A percentile compares a stretch with the other conserved stretches of the same genome.
Evolutionary conservation across 2,113 vertebrate species (phyloP).

Genomic region (Glaucomys volans): DNA sequence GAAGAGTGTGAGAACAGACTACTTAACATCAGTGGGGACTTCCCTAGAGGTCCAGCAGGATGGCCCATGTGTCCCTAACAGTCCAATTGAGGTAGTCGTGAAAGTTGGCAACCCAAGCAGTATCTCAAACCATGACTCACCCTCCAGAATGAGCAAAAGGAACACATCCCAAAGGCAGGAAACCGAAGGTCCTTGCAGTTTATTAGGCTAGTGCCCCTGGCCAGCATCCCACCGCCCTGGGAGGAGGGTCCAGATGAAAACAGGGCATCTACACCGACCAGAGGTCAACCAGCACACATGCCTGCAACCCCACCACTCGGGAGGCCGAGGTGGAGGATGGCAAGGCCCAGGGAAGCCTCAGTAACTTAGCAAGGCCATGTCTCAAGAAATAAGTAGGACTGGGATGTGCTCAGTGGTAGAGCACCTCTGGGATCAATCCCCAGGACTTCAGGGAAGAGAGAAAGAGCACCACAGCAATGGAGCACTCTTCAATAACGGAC

Average conservation of each 20-base stretch:
- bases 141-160: background rate
- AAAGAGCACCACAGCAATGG: background rate
- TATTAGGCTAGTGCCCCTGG: background rate
- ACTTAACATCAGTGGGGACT: background rate
- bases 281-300: background rate
- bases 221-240: background rate
- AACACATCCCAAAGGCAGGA: background rate
- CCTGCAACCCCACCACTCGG: too few relatives aligned
- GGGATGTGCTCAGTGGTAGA: background rate
- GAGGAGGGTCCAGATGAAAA: background rate
- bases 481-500: background rate
- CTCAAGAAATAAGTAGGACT: background rate
- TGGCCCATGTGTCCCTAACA: rapidly evolving
- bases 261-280: background rate
- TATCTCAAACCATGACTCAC: background rate
- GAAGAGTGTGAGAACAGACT: background rate
- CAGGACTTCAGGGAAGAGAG: background rate
- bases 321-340: background rate
- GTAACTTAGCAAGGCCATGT: background rate
- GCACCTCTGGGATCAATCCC: background rate
- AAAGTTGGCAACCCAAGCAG: background rate
- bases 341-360: background rate
- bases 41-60: background rate
- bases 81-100: background rate
- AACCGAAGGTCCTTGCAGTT: background rate